phyloP scores from a whole-genome alignment of 2,113 vertebrate genomes.

The Mus spicilegus region DNA sequence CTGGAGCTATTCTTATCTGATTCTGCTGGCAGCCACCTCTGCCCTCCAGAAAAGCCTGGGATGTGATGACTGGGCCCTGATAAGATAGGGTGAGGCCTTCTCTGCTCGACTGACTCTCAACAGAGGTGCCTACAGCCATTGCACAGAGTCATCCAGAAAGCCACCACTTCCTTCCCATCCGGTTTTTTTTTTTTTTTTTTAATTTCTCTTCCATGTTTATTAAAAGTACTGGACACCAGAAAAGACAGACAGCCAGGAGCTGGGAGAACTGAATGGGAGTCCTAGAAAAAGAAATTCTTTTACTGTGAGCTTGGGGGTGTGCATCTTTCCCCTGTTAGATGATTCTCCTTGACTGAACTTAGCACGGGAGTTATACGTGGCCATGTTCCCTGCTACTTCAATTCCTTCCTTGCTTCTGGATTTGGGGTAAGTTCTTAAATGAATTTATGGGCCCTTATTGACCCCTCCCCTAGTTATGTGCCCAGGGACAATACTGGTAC shows the following conservation, averaged over 20 bases:
- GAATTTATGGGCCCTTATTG: not conserved
- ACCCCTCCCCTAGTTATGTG: not conserved
- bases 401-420: not conserved
- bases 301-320: not conserved
- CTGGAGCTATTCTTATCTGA: not conserved
- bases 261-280: not conserved
- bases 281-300: not conserved
- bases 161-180: not conserved
- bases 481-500: not conserved
- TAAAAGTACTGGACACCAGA: not conserved
- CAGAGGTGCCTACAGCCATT: not conserved
- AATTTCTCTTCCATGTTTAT: not conserved
- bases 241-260: not conserved
- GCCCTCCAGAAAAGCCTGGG: conserved; percentile 26
- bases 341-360: not conserved
- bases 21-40: conserved; percentile 2
- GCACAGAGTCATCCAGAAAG: conserved; percentile 19
- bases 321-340: not conserved
- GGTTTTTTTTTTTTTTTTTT: not conserved
- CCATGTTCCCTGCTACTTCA: not conserved
- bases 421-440: not conserved
- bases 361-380: not conserved
- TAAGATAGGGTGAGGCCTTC: not conserved
- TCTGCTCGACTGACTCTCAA: not conserved
- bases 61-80: not conserved